phyloP scores from a whole-genome alignment of 2,113 vertebrate genomes.

The Micromys minutus region DNA sequence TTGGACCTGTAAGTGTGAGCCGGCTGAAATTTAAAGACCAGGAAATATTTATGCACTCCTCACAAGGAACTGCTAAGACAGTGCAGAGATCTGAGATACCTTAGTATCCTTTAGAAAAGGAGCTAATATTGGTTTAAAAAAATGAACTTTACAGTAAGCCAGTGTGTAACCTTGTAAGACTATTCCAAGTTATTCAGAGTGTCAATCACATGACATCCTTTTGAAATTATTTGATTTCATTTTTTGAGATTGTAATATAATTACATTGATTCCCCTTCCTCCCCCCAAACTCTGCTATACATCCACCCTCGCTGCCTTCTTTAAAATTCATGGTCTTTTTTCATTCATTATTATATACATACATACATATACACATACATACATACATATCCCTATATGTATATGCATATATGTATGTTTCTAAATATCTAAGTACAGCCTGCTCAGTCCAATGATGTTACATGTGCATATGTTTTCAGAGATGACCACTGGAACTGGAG shows the following conservation, averaged over 20 bases:
- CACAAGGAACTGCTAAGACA: not conserved
- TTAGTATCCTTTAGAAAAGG: not conserved
- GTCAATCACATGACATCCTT: constrained; percentile 3
- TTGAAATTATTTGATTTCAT: not conserved
- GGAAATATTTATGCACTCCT: not conserved
- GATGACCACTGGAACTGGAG: not conserved
- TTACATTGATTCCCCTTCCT: not conserved
- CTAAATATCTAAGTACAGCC: not conserved
- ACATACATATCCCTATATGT: not conserved
- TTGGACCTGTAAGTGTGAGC: not conserved
- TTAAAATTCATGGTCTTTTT: not conserved
- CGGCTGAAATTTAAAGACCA: constrained; percentile 41
- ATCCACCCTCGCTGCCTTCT: not conserved
- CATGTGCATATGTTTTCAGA: not conserved
- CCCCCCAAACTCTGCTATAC: not conserved
- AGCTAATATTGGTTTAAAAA: constrained; percentile 1
- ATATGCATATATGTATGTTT: not conserved
- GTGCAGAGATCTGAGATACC: not conserved
- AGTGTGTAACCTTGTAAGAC: not conserved
- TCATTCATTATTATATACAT: not conserved
- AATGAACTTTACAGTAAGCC: constrained; percentile 23
- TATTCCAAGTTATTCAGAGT: constrained; percentile 39
- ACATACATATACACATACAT: not conserved
- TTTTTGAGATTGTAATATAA: not conserved
- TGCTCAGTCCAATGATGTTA: not conserved